Evolutionary conservation across 2,797 vertebrate genomes (phyloP).

Genomic region (Sarcophilus harrisii): DNA sequence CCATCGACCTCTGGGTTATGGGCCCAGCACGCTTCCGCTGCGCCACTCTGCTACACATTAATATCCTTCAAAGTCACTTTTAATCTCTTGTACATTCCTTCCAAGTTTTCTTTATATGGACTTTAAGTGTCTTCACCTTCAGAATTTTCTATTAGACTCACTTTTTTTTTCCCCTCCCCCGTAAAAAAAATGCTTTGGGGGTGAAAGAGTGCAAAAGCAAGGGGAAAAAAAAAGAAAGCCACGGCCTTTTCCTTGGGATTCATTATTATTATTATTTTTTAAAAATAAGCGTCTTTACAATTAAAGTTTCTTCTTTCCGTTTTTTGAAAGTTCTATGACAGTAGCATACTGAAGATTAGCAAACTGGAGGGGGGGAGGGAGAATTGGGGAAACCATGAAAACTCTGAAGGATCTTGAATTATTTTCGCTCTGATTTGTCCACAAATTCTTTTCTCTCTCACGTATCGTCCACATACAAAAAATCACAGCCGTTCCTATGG

Average conservation of each 20-base stretch:
- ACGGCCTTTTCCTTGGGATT: too few species aligned
- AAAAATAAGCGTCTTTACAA: neutral
- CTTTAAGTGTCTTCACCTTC: neutral
- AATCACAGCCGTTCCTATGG: neutral
- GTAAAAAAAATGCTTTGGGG: neutral
- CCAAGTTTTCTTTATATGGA: neutral
- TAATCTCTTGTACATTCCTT: neutral
- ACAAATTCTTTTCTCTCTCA: neutral
- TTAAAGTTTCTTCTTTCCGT: neutral
- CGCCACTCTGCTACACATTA: neutral
- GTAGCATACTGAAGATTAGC: neutral
- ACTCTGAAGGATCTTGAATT: neutral
- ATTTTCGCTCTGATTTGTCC: neutral
- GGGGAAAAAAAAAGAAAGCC: too few species aligned
- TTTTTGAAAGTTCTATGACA: neutral
- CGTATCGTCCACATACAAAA: neutral
- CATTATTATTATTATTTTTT: too few species aligned
- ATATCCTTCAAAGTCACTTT: accelerated
- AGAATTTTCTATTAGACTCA: neutral
- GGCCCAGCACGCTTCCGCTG: neutral
- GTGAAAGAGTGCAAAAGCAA: neutral
- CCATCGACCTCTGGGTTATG: constrained; percentile 3
- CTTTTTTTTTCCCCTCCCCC: neutral
- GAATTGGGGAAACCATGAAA: neutral
- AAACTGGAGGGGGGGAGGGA: neutral